phyloP scores from a whole-genome alignment of 2,113 vertebrate genomes.

The Glareola pratincola region DNA sequence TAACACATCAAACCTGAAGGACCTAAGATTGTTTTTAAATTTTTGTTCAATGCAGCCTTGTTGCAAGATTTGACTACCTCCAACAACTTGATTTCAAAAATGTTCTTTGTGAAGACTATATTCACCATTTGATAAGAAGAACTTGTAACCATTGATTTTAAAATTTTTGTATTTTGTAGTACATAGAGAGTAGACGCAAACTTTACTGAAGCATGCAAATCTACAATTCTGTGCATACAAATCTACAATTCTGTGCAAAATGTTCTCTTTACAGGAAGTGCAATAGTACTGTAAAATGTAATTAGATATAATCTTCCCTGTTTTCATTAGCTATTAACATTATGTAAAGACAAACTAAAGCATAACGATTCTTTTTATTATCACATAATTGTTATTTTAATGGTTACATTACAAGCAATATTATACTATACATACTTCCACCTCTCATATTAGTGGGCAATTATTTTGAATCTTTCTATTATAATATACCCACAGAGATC shows the following conservation, averaged over 20 bases:
- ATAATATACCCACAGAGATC: slow-evolving; percentile 58
- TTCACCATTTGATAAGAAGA: neutral
- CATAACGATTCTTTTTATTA: slow-evolving; percentile 69
- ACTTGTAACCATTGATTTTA: neutral
- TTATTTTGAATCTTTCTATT: slow-evolving; percentile 70
- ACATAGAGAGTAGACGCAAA: neutral
- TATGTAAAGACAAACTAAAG: slow-evolving; percentile 78
- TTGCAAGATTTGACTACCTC: neutral
- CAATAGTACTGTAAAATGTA: slow-evolving; percentile 57
- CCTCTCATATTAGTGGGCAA: slow-evolving; percentile 70
- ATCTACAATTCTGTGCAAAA: slow-evolving; percentile 39
- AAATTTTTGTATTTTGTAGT: neutral
- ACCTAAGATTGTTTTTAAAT: neutral
- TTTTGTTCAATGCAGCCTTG: neutral
- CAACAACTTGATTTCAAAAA: neutral
- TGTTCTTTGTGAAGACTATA: neutral
- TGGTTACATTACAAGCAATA: slow-evolving; percentile 64
- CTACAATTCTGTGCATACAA: neutral
- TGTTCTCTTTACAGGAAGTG: slow-evolving; percentile 12
- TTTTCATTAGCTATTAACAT: slow-evolving; percentile 74
- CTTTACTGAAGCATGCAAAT: neutral
- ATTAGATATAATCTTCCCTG: slow-evolving; percentile 68
- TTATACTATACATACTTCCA: slow-evolving; percentile 65
- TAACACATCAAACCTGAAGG: neutral
- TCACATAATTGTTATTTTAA: slow-evolving; percentile 73